phyloP scores from a whole-genome alignment of 2,888 invertebrate species.

The Tipula lateralis region DNA sequence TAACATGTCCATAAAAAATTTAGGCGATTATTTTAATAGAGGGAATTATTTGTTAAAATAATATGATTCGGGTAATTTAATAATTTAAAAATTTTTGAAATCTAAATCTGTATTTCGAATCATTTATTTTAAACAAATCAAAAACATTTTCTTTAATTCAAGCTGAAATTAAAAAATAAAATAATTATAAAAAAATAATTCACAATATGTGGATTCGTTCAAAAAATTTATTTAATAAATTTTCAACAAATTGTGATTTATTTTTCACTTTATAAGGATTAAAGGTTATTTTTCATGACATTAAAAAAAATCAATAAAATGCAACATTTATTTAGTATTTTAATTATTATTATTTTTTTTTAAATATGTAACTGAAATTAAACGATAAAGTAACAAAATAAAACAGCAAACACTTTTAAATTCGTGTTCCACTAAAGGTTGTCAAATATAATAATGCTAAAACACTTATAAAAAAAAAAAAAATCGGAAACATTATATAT shows the following conservation, averaged over 20 bases:
- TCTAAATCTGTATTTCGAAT: neutral
- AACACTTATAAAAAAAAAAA: constrained; percentile 35
- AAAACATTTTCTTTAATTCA: neutral
- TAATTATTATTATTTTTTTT: neutral
- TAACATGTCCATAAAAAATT: neutral
- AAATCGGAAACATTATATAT: constrained; percentile 40
- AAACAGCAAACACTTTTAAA: constrained; percentile 4
- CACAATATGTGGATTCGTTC: neutral
- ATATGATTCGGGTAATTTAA: neutral
- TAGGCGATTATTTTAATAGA: neutral
- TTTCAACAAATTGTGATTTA: neutral
- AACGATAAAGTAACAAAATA: constrained; percentile 3
- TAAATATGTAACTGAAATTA: neutral
- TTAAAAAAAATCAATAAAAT: neutral
- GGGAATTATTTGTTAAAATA: neutral
- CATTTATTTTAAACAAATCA: neutral
- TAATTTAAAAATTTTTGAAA: neutral
- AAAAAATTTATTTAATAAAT: neutral
- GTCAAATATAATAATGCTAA: neutral
- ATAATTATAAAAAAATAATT: neutral
- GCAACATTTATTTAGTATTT: neutral
- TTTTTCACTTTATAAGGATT: neutral
- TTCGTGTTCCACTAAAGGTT: neutral
- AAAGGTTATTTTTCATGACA: neutral
- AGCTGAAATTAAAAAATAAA: constrained; percentile 4